Evolutionary conservation across 2,113 vertebrate genomes (phyloP).

Genomic region (Laterallus jamaicensis): DNA sequence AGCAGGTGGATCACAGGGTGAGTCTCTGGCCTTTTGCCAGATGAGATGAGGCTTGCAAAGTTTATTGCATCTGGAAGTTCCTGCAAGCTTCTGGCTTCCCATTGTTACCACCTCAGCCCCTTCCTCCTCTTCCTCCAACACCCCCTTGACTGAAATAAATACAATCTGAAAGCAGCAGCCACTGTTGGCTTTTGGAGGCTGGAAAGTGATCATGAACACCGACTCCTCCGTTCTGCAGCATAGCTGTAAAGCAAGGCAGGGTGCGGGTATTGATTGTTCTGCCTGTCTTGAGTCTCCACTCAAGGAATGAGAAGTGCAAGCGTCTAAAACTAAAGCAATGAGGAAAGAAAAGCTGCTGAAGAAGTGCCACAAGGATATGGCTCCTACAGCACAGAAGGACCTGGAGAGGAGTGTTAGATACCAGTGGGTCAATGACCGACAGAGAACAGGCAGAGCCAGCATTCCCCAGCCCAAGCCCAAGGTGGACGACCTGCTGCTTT

Average conservation of each 20-base stretch:
- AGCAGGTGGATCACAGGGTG: neutral
- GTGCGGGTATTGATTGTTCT: neutral
- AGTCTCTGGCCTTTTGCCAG: neutral
- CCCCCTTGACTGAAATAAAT: too few species aligned
- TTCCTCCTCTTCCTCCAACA: too few species aligned
- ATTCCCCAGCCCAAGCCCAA: neutral
- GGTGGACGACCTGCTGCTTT: neutral
- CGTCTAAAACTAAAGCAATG: neutral
- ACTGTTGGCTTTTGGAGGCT: too few species aligned
- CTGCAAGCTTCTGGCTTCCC: neutral
- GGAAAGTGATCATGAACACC: too few species aligned
- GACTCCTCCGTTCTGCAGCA: too few species aligned
- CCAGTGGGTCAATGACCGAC: neutral
- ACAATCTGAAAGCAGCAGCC: too few species aligned
- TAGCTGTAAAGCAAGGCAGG: too few species aligned
- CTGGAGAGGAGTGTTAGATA: neutral
- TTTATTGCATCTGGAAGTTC: neutral
- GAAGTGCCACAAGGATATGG: neutral
- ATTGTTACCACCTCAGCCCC: neutral
- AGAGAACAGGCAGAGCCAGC: neutral
- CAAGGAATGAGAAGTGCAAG: neutral
- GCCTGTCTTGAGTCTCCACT: accelerated
- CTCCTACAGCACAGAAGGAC: neutral
- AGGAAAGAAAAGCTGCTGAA: neutral
- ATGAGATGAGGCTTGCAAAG: neutral